phyloP scores from a whole-genome alignment of 2,797 vertebrate genomes.

The Centroberyx gerrardi region DNA sequence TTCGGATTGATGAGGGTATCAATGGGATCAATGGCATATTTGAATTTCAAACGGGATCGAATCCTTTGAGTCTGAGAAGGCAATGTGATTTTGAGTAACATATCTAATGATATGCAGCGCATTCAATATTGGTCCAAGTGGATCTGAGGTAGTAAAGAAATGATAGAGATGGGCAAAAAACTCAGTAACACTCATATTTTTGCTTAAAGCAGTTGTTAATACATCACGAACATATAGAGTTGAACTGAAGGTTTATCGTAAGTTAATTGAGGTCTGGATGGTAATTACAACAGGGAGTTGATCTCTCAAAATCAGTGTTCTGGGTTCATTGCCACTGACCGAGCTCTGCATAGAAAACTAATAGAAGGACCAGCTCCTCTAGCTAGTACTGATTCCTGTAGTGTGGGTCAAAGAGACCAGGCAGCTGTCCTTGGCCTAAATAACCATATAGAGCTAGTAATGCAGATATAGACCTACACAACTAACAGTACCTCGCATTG shows the following conservation, averaged over 20 bases:
- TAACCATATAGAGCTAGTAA: slow-evolving; percentile 48
- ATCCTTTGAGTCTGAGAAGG: slow-evolving; percentile 17
- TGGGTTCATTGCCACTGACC: slow-evolving; percentile 66
- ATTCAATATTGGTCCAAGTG: slow-evolving; percentile 39
- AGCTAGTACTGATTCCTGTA: slow-evolving; percentile 63
- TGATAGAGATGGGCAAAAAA: slow-evolving; percentile 21
- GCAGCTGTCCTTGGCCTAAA: slow-evolving; percentile 64
- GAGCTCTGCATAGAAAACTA: slow-evolving; percentile 25
- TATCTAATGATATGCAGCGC: slow-evolving; percentile 12
- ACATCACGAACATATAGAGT: slow-evolving; percentile 63
- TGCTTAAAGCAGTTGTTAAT: slow-evolving; percentile 61
- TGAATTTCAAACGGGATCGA: slow-evolving; percentile 45
- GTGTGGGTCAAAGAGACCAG: slow-evolving; percentile 56
- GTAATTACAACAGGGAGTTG: slow-evolving; percentile 69
- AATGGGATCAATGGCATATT: slow-evolving; percentile 41
- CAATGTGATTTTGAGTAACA: slow-evolving; percentile 41
- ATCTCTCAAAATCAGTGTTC: slow-evolving; percentile 55
- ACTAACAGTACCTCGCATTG: slow-evolving; percentile 32
- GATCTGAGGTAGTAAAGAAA: slow-evolving; percentile 14
- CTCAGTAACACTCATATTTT: slow-evolving; percentile 14
- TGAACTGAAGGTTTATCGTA: slow-evolving; percentile 55
- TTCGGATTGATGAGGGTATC: slow-evolving; percentile 51
- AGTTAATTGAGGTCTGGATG: slow-evolving; percentile 78
- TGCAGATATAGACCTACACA: slow-evolving; percentile 33
- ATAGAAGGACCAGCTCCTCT: slow-evolving; percentile 58